Evolutionary conservation across 2,113 vertebrate genomes (phyloP).

Genomic region (Choloepus hoffmanni): DNA sequence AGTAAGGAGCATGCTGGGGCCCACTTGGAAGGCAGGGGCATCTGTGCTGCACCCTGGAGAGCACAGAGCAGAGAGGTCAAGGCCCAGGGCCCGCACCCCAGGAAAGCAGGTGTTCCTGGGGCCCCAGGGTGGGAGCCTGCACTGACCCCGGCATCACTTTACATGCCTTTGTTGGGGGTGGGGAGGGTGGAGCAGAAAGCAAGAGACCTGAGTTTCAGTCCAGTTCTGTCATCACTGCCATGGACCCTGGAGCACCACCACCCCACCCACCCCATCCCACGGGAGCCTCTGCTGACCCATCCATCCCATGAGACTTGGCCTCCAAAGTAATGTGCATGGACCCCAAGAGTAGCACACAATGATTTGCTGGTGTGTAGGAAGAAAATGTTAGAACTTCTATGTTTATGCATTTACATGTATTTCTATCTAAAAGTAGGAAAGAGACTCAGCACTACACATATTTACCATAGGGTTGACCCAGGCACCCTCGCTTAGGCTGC

Average conservation of each 20-base stretch:
- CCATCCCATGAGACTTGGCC: neutral
- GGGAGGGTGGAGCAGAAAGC: too few species aligned
- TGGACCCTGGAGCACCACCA: neutral
- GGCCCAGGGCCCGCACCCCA: neutral
- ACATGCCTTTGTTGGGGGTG: neutral
- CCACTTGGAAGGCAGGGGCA: neutral
- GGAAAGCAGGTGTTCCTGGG: neutral
- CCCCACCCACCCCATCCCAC: neutral
- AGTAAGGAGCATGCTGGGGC: neutral
- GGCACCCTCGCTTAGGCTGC: neutral
- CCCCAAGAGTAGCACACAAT: neutral
- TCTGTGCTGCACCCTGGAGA: neutral
- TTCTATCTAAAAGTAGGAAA: conserved; percentile 27
- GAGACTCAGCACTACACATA: neutral
- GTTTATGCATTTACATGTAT: neutral
- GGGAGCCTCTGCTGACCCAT: neutral
- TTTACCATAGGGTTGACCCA: neutral
- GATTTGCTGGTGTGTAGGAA: neutral
- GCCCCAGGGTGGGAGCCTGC: neutral
- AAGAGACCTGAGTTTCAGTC: neutral
- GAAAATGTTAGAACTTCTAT: neutral
- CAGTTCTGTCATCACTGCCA: neutral
- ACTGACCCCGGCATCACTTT: neutral
- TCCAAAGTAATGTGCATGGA: neutral
- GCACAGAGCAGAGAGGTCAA: neutral